phyloP scores from a whole-genome alignment of 2,888 invertebrate genomes.

The Molorchus minor region DNA sequence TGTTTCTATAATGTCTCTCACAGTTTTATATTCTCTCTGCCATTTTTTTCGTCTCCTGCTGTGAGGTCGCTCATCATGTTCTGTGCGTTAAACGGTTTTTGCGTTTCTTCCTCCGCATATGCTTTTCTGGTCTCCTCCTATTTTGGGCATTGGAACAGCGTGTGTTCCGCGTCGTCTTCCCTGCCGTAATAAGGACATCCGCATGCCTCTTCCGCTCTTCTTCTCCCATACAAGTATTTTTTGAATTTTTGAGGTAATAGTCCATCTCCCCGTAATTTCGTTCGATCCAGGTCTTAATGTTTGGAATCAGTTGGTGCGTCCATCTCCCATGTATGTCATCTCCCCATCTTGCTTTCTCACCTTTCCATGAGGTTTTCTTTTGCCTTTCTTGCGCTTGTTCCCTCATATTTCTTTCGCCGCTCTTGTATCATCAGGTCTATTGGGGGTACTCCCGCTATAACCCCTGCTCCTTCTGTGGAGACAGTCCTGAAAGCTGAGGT shows the following conservation, averaged over 20 bases:
- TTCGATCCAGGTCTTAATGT: background rate
- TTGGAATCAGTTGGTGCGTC: background rate
- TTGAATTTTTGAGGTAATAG: background rate
- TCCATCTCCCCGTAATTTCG: constrained; percentile 3
- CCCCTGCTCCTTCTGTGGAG: background rate
- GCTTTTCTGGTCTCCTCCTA: too few species aligned
- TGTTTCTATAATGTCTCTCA: too few species aligned
- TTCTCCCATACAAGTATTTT: background rate
- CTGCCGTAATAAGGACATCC: background rate
- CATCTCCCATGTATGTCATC: background rate
- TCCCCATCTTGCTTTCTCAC: background rate
- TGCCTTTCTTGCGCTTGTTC: background rate
- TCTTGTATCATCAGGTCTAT: too few species aligned
- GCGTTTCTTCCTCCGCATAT: too few species aligned
- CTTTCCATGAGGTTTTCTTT: background rate
- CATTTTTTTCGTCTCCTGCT: too few species aligned
- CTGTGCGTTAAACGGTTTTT: too few species aligned
- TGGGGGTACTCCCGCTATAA: too few species aligned
- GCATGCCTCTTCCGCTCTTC: background rate
- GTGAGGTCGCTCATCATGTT: too few species aligned
- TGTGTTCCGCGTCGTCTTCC: background rate
- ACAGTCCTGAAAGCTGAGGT: constrained; percentile 2
- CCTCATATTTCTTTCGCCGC: background rate
- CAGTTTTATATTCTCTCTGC: too few species aligned
- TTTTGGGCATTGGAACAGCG: too few species aligned